Base-by-base conservation (phyloP, 2,113 vertebrate species). In the Limnothrissa miodon region DNA sequence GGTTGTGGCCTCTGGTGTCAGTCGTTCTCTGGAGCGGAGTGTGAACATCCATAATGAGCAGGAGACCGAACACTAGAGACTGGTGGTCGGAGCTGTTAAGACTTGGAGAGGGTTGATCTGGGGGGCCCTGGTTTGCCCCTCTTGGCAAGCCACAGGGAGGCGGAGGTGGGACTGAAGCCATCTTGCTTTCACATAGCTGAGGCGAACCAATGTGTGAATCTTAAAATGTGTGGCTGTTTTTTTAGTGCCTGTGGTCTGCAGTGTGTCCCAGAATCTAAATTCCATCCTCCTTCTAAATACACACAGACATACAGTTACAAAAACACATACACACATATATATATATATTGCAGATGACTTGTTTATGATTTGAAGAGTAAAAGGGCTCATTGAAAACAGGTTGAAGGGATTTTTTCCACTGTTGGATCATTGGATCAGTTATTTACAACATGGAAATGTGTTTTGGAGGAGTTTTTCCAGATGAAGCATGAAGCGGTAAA, bases 351-450 rank as follows among this genome's bases (percentile, higher is more conserved):
- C 25, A 74, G 25, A 36, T 5, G 66, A 39, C 66, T 39, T 81
- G 62, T 83, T 74, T 78, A 82, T 46, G 79, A 82, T 80, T 81
- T 29, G 21, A 74, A 39, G 23, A 53, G 46, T 46, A 29, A 82
- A 82, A 29, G 83, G 79, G 83, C 33, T 42, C 87, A 86, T 78
- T 79, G 56, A 88, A 87, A 82, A 70, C 80, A 53, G 44, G 56
- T 85, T 36, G 10, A 82, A 88, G 86, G 83, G 86, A 88, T 91
- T 91, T 74, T 92, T 86, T 86, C 85, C 39, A 56, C 39, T 80
- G 82, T 70, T 23, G 79, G 23, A 44, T 56, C 78, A 62, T 53
- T n/a, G n/a, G n/a, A n/a, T 59, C 21, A 51, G 74, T 21, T 44
- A 81, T 81, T 81, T 81, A 51, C 7, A 33, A 51, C 45, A 80